phyloP scores from a whole-genome alignment of 2,888 invertebrate genomes.

The Synanthedon formicaeformis region DNA sequence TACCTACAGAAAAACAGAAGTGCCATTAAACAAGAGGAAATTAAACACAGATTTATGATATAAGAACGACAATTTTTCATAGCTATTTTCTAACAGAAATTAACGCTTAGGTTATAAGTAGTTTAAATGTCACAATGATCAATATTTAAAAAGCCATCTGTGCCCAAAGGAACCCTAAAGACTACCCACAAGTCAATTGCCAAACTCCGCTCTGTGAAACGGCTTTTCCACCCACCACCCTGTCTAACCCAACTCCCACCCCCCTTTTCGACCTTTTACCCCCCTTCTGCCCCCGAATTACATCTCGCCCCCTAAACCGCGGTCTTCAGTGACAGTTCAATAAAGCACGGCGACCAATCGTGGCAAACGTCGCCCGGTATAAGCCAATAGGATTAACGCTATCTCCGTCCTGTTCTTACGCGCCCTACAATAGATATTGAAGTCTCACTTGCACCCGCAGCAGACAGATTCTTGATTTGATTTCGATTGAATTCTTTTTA shows the following conservation, averaged over 20 bases:
- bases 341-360: slow-evolving; percentile 68
- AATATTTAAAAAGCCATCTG: slow-evolving; percentile 13
- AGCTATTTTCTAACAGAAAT: too few species aligned
- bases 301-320: slow-evolving; percentile 62
- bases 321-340: slow-evolving; percentile 69
- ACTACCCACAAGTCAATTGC: slow-evolving; percentile 70
- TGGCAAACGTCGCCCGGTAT: slow-evolving; percentile 67
- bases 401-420: slow-evolving; percentile 30
- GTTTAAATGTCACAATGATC: too few species aligned
- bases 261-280: slow-evolving; percentile 21
- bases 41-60: too few species aligned
- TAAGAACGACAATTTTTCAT: neutral
- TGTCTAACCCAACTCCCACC: slow-evolving; percentile 14
- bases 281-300: slow-evolving; percentile 59
- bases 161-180: slow-evolving; percentile 53
- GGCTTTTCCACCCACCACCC: slow-evolving; percentile 29
- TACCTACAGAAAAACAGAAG: too few species aligned
- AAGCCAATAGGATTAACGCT: slow-evolving; percentile 71
- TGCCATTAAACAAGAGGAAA: too few species aligned
- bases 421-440: slow-evolving; percentile 10
- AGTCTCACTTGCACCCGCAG: slow-evolving; percentile 42
- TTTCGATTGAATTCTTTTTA: slow-evolving; percentile 64
- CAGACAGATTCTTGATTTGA: slow-evolving; percentile 64
- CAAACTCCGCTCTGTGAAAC: slow-evolving; percentile 61
- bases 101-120: too few species aligned